Percentiles rank a stretch among this genome's conserved stretches.
Evolutionary conservation across 1,140 invertebrate species (phyloP).

Genomic region (Zophobas atratus): DNA sequence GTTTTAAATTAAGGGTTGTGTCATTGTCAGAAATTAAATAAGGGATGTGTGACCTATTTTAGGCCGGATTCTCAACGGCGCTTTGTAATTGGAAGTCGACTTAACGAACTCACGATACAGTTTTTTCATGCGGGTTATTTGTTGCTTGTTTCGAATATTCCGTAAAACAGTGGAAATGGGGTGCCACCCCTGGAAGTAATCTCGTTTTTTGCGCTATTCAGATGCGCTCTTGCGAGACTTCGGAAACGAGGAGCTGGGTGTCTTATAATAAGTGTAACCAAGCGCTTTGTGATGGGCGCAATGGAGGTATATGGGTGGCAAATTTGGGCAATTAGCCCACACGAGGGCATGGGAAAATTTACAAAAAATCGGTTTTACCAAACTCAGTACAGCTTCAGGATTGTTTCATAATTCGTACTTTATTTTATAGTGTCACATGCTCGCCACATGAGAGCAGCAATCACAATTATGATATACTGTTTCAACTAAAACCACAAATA

Average conservation of each 20-base stretch:
- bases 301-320: neutral
- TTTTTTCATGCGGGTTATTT: slow-evolving; percentile 41
- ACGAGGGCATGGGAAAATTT: no score
- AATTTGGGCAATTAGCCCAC: slow-evolving; percentile 3
- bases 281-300: slow-evolving; percentile 14
- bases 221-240: neutral
- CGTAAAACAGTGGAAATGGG: slow-evolving; percentile 29
- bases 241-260: neutral
- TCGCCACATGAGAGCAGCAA: no score
- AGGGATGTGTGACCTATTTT: slow-evolving; percentile 53
- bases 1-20: slow-evolving; percentile 55
- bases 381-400: no score
- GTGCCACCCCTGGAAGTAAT: slow-evolving; percentile 28
- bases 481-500: no score
- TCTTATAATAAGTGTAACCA: slow-evolving; percentile 33
- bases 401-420: no score
- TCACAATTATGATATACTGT: no score
- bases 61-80: slow-evolving; percentile 42
- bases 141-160: slow-evolving; percentile 33
- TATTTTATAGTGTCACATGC: no score
- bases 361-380: no score
- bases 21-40: slow-evolving; percentile 50
- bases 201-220: neutral
- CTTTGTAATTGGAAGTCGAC: slow-evolving; percentile 34
- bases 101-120: slow-evolving; percentile 10